Evolutionary conservation across 2,113 vertebrate species (phyloP).

Genomic region (Telmatochromis sp.): DNA sequence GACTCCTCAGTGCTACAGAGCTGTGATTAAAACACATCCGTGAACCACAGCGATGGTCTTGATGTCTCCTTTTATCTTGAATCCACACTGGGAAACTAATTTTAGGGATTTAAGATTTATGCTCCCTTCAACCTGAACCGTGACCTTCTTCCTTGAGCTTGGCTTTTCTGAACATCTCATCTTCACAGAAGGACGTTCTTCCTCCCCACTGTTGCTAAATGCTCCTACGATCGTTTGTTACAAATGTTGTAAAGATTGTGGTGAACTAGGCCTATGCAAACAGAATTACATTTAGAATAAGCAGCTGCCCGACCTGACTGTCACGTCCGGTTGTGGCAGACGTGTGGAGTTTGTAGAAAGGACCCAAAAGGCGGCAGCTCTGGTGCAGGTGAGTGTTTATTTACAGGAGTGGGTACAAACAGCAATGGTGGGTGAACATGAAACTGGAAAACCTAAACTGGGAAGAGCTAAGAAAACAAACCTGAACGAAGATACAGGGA

Average conservation of each 20-base stretch:
- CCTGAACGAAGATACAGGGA: no score
- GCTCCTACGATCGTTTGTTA: fast-evolving
- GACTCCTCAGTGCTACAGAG: not conserved
- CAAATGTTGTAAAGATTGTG: not conserved
- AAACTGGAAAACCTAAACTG: no score
- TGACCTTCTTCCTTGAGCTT: not conserved
- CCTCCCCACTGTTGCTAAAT: not conserved
- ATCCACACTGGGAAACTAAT: not conserved
- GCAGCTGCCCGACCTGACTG: not conserved
- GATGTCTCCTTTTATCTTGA: not conserved
- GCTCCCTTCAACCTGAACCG: fast-evolving
- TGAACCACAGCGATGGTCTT: fast-evolving
- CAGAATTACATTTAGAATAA: not conserved
- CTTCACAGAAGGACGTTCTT: not conserved
- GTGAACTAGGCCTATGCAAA: fast-evolving
- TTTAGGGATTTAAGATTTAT: not conserved
- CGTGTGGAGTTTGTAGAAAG: no score
- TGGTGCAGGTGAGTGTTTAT: no score
- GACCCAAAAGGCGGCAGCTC: no score
- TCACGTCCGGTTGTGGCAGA: no score
- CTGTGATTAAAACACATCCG: not conserved
- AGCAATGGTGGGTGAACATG: no score
- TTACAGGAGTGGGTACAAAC: no score
- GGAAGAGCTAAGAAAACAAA: no score
- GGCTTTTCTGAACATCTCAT: not conserved